Percentiles rank a stretch among this genome's conserved stretches.
Evolutionary conservation across 2,797 vertebrate genomes (phyloP).

Genomic region (Mormyrus hasselquistii): DNA sequence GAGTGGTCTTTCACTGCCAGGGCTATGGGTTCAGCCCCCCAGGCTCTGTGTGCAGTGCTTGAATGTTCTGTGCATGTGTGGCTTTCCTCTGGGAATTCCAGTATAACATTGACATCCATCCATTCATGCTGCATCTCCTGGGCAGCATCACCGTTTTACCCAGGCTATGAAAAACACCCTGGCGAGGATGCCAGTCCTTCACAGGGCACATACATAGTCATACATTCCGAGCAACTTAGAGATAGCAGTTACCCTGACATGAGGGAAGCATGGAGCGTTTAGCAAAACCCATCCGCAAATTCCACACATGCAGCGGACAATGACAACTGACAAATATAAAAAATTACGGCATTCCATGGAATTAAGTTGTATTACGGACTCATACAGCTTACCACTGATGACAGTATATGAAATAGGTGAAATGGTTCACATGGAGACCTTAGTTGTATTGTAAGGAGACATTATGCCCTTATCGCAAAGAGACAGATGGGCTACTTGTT

Average conservation of each 20-base stretch:
- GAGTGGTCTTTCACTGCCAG: background rate
- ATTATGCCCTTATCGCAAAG: background rate
- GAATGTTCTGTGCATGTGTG: background rate
- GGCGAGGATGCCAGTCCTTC: background rate
- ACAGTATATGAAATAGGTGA: background rate
- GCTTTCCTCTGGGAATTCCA: background rate
- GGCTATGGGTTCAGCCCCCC: background rate
- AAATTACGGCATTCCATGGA: background rate
- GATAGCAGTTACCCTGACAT: background rate
- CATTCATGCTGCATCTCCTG: background rate
- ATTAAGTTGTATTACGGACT: background rate
- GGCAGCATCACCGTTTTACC: background rate
- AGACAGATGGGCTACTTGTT: background rate
- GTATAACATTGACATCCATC: background rate
- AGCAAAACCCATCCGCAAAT: background rate
- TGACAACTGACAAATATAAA: background rate
- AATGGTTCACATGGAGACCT: background rate
- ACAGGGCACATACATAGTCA: background rate
- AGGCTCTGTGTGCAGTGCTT: background rate
- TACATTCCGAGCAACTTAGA: background rate
- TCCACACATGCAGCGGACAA: background rate
- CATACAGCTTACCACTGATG: background rate
- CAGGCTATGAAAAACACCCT: background rate
- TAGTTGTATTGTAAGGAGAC: background rate
- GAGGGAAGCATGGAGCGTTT: background rate